phyloP scores from a whole-genome alignment of 2,113 vertebrate genomes.

The Clupea harengus region DNA sequence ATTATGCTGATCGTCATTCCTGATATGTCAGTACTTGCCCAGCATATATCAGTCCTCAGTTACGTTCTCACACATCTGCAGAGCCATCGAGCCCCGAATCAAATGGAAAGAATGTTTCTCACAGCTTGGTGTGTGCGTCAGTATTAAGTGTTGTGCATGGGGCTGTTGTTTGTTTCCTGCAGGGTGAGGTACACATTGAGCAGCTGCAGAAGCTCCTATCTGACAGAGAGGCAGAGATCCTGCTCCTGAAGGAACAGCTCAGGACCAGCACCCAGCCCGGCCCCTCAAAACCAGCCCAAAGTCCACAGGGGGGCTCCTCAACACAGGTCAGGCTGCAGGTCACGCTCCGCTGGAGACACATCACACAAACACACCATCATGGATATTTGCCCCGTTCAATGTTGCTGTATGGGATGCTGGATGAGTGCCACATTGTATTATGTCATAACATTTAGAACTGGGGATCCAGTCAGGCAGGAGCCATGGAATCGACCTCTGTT shows the following conservation, averaged over 20 bases:
- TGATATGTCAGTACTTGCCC: neutral
- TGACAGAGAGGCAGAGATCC: constrained; percentile 54
- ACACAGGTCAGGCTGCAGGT: constrained; percentile 46
- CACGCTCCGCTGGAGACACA: too few relatives aligned
- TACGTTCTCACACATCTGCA: too few relatives aligned
- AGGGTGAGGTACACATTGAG: neutral
- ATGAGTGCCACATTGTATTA: neutral
- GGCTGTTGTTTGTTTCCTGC: neutral
- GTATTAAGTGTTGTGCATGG: neutral
- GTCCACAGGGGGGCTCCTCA: neutral
- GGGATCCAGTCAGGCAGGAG: neutral
- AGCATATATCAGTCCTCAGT: neutral
- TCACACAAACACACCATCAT: neutral
- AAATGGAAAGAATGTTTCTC: too few relatives aligned
- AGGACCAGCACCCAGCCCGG: neutral
- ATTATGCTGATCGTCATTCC: neutral
- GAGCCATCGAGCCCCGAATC: too few relatives aligned
- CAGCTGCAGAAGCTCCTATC: constrained; percentile 49
- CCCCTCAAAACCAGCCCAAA: neutral
- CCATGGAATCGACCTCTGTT: neutral
- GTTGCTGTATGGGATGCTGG: neutral
- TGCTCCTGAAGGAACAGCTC: constrained; percentile 47
- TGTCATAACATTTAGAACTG: neutral
- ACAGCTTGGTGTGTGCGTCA: too few relatives aligned
- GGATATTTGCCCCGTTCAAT: neutral